phyloP scores from a whole-genome alignment of 2,113 vertebrate genomes.

The Corvus moneduloides region DNA sequence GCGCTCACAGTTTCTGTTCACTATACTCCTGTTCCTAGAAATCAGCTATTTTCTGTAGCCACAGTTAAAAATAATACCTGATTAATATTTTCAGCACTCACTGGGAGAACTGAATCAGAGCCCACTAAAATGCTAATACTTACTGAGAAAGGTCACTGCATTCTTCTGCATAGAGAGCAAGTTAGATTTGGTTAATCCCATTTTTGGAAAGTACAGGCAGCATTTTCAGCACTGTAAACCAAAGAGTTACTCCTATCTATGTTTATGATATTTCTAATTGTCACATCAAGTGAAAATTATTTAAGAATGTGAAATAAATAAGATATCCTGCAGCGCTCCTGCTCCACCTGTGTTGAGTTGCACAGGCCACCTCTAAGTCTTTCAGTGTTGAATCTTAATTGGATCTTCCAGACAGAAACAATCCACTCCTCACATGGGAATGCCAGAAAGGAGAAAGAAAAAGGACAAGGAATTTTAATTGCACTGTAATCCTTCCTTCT shows the following conservation, averaged over 20 bases:
- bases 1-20: background rate
- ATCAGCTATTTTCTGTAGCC: background rate
- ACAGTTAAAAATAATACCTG: background rate
- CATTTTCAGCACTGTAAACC: background rate
- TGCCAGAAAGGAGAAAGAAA: background rate
- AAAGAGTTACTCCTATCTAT: background rate
- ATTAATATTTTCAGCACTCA: background rate
- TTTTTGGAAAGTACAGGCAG: background rate
- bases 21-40: background rate
- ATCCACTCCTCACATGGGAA: background rate
- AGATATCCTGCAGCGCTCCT: background rate
- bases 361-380: background rate
- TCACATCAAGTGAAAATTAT: background rate
- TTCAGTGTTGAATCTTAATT: background rate
- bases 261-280: background rate
- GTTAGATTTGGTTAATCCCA: background rate
- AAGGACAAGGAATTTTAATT: conserved; percentile 60
- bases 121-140: background rate
- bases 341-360: background rate
- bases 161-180: background rate
- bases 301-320: background rate
- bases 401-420: conserved; percentile 19
- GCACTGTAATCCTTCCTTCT: background rate
- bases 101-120: background rate
- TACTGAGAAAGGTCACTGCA: background rate